These are phyloP conservation scores for Lasaia peninsularis DNA, from an alignment of 1,140 invertebrate genomes.

Conservation along the genomic window DNA sequence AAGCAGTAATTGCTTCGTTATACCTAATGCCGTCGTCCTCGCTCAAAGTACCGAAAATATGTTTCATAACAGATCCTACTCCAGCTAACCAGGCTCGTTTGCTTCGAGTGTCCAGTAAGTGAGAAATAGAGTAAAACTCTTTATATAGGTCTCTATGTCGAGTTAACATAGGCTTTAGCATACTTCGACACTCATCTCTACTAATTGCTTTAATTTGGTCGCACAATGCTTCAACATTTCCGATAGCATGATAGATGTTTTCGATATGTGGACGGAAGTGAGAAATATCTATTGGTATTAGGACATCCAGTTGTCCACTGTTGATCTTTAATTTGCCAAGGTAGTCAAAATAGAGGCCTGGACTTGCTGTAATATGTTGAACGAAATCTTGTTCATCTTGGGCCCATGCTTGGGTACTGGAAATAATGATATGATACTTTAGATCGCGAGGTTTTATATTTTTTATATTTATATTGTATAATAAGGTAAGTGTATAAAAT, in stretches of 20 bases:
- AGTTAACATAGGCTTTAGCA: constrained; percentile 12
- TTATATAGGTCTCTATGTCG: constrained; percentile 17
- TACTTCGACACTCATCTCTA: constrained; percentile 14
- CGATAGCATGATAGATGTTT: constrained; percentile 15
- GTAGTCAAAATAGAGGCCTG: constrained; percentile 31
- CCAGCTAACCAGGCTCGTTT: constrained; percentile 29
- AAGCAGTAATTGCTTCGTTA: constrained; percentile 19
- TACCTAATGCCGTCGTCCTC: constrained; percentile 25
- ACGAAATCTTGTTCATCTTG: not conserved
- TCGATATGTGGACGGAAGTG: constrained; percentile 30
- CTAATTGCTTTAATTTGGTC: not conserved
- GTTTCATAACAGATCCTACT: constrained; percentile 21
- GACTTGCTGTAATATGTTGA: constrained; percentile 24
- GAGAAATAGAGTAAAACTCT: constrained; percentile 22
- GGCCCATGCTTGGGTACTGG: not conserved
- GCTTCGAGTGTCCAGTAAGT: constrained; percentile 17
- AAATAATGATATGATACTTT: not conserved
- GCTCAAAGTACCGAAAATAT: constrained; percentile 26
- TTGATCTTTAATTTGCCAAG: constrained; percentile 28
- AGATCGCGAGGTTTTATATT: too few species aligned
- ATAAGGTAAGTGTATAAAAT: too few species aligned
- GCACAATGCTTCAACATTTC: not conserved
- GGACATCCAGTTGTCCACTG: constrained; percentile 23
- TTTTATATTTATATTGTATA: too few species aligned
- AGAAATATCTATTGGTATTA: constrained; percentile 34